Base-by-base conservation (phyloP, 2,797 vertebrate genomes). In the Cossypha caffra region DNA sequence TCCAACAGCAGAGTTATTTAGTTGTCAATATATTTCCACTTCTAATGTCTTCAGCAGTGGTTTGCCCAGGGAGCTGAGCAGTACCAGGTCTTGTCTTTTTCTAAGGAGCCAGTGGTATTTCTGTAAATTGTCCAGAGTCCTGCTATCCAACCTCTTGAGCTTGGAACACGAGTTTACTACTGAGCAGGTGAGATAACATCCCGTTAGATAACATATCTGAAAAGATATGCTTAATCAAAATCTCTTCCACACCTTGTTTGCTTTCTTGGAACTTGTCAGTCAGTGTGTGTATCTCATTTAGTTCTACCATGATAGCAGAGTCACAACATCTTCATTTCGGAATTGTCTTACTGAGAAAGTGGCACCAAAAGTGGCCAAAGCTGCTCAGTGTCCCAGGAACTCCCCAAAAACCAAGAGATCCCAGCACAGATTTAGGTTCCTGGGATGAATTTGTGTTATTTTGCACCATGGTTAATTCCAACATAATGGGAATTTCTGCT, bases 181-280 rank as follows among this genome's bases (percentile, higher is more conserved):
- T 0, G 0, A 10, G 8, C 35, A 61, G 8, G 11, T 31, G 43
- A 52, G 16, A 40, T 58, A 50, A 24, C 3, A 16, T 52, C 13
- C 24, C 47, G 15, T 17, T 23, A 52, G 71, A 11, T 67, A 29
- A 11, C 38, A 29, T 15, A 63, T 63, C 45, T 69, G 62, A 51
- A 72, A 88, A 64, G 24, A 55, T 14, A 57, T 1, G 3, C 51
- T 78, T 51, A 84, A 83, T 20, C 59, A 81, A 76, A 86, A 35
- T 50, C 42, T 83, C 33, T 74, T 24, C 45, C 29, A 19, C 33
- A 11, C 33, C 23, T 80, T 37, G 5, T 73, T 59, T 21, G 9
- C 15, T 91, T 55, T 25, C 50, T 54, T 81, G 29, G 23, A 71
- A 51, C 8, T 19, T 25, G 33, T 40, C 38, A 4, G 19, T 43